A percentile compares a stretch with the other conserved stretches of the same genome.
These are phyloP conservation scores for Sylvilagus floridanus DNA, from an alignment of 2,797 vertebrate species.

Conservation along the genomic window DNA sequence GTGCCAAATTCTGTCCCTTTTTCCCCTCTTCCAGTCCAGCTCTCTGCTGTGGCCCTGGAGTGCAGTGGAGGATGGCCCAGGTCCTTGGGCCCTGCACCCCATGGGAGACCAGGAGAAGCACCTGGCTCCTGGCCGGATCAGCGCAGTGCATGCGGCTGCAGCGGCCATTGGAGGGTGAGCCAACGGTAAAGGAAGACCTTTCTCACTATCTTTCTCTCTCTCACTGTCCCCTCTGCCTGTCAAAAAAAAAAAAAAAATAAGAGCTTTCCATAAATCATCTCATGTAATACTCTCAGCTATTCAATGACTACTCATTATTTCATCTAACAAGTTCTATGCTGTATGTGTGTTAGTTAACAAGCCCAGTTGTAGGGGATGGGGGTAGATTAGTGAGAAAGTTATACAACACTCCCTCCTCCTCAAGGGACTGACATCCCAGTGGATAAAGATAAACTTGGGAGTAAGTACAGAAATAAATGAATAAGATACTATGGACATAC, in stretches of 20 bases:
- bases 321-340: neutral
- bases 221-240: too few relatives aligned
- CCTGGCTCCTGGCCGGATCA: too few relatives aligned
- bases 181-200: too few relatives aligned
- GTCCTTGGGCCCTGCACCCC: too few relatives aligned
- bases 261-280: neutral
- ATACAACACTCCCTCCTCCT: neutral
- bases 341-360: neutral
- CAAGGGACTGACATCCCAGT: neutral
- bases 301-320: neutral
- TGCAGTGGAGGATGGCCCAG: too few relatives aligned
- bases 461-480: neutral
- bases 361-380: rapidly evolving
- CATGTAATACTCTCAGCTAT: neutral
- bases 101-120: too few relatives aligned
- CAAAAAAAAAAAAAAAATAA: too few relatives aligned
- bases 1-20: too few relatives aligned
- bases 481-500: neutral
- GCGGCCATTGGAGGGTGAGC: too few relatives aligned
- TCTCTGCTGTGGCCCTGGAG: too few relatives aligned
- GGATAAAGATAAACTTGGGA: neutral
- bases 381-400: neutral
- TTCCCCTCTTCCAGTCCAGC: too few relatives aligned
- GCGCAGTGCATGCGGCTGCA: rapidly evolving
- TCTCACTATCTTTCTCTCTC: too few relatives aligned